A percentile compares a stretch with the other conserved stretches of the same genome.
Conservation (phyloP, 2,113 vertebrate genomes). For the Poeciliopsis turrubarensis region DNA sequence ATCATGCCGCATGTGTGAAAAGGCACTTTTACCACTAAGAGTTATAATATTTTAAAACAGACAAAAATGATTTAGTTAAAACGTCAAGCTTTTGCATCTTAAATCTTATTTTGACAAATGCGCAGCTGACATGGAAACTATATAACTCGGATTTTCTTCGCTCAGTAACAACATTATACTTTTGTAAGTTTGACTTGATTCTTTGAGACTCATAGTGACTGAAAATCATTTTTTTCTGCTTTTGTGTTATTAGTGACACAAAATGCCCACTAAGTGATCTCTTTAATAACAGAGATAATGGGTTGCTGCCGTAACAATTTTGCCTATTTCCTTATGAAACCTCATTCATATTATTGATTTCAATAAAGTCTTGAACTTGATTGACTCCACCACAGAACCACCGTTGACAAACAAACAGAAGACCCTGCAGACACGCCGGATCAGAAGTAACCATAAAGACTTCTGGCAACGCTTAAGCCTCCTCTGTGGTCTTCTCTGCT, state of each 20-base stretch:
- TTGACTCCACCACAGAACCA: constrained; percentile 15
- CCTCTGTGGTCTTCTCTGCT: constrained; percentile 49
- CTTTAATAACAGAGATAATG: constrained; percentile 12
- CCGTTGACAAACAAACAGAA: constrained; percentile 35
- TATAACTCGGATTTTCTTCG: not conserved
- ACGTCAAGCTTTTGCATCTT: not conserved
- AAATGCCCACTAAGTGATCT: not conserved
- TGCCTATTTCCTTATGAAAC: constrained; percentile 15
- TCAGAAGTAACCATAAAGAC: constrained; percentile 25
- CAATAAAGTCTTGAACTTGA: constrained; percentile 22
- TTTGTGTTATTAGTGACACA: not conserved
- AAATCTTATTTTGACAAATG: not conserved
- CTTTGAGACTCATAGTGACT: not conserved
- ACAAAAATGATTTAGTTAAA: not conserved
- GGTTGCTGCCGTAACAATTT: constrained; percentile 19
- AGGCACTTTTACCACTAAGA: not conserved
- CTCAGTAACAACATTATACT: not conserved
- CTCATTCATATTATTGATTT: constrained; percentile 19
- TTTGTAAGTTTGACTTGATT: not conserved
- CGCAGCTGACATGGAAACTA: not conserved
- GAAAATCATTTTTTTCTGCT: not conserved
- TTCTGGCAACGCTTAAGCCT: constrained; percentile 48
- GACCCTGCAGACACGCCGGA: not conserved
- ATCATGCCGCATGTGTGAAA: not conserved
- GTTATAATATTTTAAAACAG: not conserved